These are phyloP conservation scores for Caenorhabditis sp. DNA, from an alignment of 2,888 invertebrate genomes.

Conservation along the genomic window DNA sequence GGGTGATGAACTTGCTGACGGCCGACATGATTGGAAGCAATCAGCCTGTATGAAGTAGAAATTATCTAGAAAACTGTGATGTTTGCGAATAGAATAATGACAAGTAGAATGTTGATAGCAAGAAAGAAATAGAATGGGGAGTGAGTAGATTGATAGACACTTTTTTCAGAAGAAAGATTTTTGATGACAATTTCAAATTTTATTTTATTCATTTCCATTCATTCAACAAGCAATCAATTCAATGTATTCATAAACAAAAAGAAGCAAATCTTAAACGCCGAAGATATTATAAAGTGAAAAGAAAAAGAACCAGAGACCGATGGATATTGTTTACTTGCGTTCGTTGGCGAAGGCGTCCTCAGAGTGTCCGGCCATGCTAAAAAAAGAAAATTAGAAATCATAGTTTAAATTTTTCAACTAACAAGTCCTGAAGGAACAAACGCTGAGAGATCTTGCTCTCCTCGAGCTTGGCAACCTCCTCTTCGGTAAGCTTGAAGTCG, in stretches of 20 bases:
- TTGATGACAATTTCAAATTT: background rate
- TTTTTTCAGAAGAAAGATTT: background rate
- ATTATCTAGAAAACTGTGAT: background rate
- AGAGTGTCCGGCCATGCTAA: conserved; percentile 71
- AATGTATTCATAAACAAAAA: no score
- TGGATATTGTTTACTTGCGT: conserved; percentile 29
- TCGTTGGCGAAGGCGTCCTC: conserved; percentile 71
- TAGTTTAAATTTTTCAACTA: conserved; percentile 35
- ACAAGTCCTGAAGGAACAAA: conserved; percentile 71
- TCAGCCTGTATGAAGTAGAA: background rate
- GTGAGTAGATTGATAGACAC: background rate
- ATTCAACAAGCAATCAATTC: no score
- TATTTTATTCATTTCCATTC: background rate
- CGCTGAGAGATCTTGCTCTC: conserved; percentile 56
- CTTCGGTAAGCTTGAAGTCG: conserved; percentile 55
- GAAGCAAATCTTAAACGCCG: no score
- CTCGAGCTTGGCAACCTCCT: conserved; percentile 64
- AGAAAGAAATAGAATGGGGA: background rate
- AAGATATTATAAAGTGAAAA: no score
- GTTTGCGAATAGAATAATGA: background rate
- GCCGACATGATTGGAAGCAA: background rate
- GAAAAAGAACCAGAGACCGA: background rate
- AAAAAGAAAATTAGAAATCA: conserved; percentile 25
- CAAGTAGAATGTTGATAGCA: background rate
- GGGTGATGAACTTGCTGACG: conserved; percentile 34